Conservation (phyloP, 1,140 invertebrate genomes). For the Bombus difficillimus region DNA sequence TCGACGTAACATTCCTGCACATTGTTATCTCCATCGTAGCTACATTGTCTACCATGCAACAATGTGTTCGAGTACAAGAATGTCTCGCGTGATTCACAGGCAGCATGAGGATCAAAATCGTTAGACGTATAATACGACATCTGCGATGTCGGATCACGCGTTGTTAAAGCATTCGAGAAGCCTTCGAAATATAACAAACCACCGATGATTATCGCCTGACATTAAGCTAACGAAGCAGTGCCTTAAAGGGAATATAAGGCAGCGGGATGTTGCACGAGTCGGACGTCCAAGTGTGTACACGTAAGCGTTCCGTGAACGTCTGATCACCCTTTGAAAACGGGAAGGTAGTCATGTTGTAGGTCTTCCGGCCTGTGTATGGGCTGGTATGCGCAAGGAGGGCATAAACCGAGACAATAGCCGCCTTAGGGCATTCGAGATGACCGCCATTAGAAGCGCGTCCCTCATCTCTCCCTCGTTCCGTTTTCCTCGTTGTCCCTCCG, state of each 20-base stretch:
- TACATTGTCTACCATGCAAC: not conserved
- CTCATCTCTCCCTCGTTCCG: slow-evolving; percentile 46
- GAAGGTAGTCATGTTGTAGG: slow-evolving; percentile 35
- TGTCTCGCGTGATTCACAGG: not conserved
- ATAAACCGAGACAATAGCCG: slow-evolving; percentile 75
- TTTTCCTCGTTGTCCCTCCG: slow-evolving; percentile 3
- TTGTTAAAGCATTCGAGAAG: not conserved
- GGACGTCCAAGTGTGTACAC: not conserved
- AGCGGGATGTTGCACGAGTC: not conserved
- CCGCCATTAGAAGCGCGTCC: slow-evolving; percentile 69
- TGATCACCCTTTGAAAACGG: slow-evolving; percentile 41
- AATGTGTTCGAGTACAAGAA: not conserved
- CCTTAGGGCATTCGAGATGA: slow-evolving; percentile 69
- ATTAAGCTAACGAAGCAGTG: slow-evolving; percentile 30
- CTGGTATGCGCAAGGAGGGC: slow-evolving; percentile 61
- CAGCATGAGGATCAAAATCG: not conserved
- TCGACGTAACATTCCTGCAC: not conserved
- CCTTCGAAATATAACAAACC: slow-evolving; percentile 28
- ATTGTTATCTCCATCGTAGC: slow-evolving; percentile 13
- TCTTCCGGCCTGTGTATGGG: slow-evolving; percentile 24
- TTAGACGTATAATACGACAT: not conserved
- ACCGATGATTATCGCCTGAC: slow-evolving; percentile 22
- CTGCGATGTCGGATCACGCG: not conserved
- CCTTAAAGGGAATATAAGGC: slow-evolving; percentile 21
- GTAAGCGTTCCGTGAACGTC: not conserved